Evolutionary conservation across 2,888 invertebrate genomes (phyloP), one percentile per base, ranked within the genome.

Genomic region (Eristalinus aeneus): DNA sequence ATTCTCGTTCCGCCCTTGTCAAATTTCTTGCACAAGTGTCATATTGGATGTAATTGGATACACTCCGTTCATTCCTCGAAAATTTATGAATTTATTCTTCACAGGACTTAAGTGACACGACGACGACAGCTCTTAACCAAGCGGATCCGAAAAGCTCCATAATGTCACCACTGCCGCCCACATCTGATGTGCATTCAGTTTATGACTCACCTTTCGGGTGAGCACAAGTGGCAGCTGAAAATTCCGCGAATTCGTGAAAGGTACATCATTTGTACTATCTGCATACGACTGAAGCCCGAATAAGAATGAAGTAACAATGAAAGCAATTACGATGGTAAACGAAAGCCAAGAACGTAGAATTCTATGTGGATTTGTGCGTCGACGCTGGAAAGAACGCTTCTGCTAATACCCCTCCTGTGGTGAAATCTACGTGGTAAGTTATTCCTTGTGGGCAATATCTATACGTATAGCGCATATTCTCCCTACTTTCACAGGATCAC

Each of bases 281-380:
- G 2, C 39, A 46, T 46, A n/a, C 39, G 1, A 16, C 46, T 46
- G 16, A 46, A 16, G 1, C 6, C 8, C 46, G 8, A 16, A 16
- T 0, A 46, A 1, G 46, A 46, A 46, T 46, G 46, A n/a, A 46
- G 16, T 27, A 46, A 5, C 16, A 8, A 46, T 1, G 3, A 46
- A n/a, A 6, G 6, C n/a, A 16, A 16, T 46, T 46, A n/a, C 6
- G 2, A 16, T 16, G 6, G 16, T 8, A 46, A 46, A 46, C 46
- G n/a, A 16, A 46, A n/a, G 46, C 16, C 16, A 46, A 46, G 6
- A 73, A 54, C 8, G 10, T 6, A 9, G 11, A 56, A 80, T 80
- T 80, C 80, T 80, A 74, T 46, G 74, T 64, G 58, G 34, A 46
- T 0, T 0, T 56, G 36, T 80, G 74, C 80, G 80, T 6, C 68